phyloP scores from a whole-genome alignment of 2,797 vertebrate genomes.

The Pogoniulus pusillus region DNA sequence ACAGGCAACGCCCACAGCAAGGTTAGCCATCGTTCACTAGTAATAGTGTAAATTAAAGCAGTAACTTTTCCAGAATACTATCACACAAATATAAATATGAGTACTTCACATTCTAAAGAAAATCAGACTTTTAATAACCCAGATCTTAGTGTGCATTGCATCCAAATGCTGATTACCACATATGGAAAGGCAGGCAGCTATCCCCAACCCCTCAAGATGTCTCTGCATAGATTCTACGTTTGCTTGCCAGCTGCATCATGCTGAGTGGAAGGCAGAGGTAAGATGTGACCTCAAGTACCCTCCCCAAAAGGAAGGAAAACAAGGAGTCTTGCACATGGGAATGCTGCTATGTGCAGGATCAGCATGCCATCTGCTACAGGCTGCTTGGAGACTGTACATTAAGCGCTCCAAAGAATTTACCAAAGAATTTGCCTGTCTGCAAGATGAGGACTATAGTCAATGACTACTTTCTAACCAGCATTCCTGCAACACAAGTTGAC shows the following conservation, averaged over 20 bases:
- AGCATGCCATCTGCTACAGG: background rate
- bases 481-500: background rate
- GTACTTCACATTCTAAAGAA: background rate
- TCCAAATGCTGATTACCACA: background rate
- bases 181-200: background rate
- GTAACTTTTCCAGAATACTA: background rate
- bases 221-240: background rate
- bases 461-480: background rate
- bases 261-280: background rate
- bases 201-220: background rate
- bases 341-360: background rate
- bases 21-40: background rate
- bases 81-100: background rate
- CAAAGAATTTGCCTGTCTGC: background rate
- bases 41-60: background rate
- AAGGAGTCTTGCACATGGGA: background rate
- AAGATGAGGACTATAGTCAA: background rate
- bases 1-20: background rate
- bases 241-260: background rate
- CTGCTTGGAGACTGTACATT: background rate
- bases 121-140: background rate
- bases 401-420: background rate
- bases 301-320: background rate
- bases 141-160: background rate
- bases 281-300: background rate